Evolutionary conservation across 2,888 invertebrate genomes (phyloP).

Genomic region (Drosophila melanosoma): DNA sequence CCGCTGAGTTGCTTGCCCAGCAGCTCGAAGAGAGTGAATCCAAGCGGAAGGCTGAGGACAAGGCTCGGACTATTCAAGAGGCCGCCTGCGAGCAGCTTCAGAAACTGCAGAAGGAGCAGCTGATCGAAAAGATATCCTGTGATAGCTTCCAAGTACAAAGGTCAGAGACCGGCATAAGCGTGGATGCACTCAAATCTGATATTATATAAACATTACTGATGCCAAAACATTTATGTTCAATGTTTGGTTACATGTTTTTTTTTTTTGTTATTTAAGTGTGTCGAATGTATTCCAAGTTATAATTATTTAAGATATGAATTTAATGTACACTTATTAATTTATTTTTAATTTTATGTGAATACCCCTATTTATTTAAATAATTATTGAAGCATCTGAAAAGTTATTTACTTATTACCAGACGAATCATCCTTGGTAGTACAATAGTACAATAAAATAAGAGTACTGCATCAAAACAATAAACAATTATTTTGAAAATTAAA

Average conservation of each 20-base stretch:
- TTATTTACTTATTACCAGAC: not conserved
- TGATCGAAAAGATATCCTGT: conserved; percentile 45
- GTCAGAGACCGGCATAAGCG: conserved; percentile 25
- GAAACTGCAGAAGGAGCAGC: conserved; percentile 58
- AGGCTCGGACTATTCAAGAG: conserved; percentile 71
- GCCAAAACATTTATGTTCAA: not conserved
- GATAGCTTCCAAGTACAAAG: conserved; percentile 59
- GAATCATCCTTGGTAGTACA: not conserved
- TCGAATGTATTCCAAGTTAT: not conserved
- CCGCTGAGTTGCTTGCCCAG: conserved; percentile 77
- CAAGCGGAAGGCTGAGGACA: conserved; percentile 71
- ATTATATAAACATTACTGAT: conserved; percentile 30
- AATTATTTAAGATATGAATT: not conserved
- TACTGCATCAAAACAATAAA: not conserved
- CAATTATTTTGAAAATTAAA: not conserved
- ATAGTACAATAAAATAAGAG: not conserved
- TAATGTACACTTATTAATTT: not conserved
- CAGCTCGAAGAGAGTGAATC: conserved; percentile 73
- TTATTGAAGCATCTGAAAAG: not conserved
- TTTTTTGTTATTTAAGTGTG: not conserved
- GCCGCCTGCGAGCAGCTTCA: conserved; percentile 77
- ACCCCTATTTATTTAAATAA: not conserved
- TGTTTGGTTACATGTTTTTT: not conserved
- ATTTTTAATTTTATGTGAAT: not conserved
- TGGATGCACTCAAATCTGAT: conserved; percentile 52